These are phyloP conservation scores for Phrynocephalus guinanensis DNA, from an alignment of 2,797 vertebrate genomes.

Conservation along the genomic window DNA sequence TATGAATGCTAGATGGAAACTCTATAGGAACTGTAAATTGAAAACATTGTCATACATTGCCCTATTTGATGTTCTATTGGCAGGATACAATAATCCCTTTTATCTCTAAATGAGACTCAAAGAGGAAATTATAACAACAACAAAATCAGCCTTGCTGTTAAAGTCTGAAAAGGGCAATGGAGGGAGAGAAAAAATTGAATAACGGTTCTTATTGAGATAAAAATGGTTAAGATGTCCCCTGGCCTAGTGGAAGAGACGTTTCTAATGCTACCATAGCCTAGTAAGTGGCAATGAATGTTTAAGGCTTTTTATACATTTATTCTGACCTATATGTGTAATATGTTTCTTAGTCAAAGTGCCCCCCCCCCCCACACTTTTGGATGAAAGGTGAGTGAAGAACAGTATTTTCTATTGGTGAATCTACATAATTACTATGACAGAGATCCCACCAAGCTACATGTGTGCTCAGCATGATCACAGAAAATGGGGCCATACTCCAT, in stretches of 20 bases:
- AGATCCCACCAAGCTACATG: background rate
- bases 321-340: background rate
- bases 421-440: background rate
- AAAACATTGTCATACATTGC: conserved; percentile 50
- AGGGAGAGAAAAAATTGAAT: background rate
- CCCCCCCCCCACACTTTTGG: no score
- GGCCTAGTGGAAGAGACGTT: background rate
- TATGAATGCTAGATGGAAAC: conserved; percentile 36
- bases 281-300: background rate
- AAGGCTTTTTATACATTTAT: background rate
- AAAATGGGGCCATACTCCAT: background rate
- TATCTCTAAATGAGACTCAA: conserved; percentile 31
- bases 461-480: background rate
- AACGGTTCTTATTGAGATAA: conserved; percentile 41
- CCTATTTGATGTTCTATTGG: conserved; percentile 27
- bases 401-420: background rate
- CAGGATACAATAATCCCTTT: conserved; percentile 25
- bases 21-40: conserved; percentile 36
- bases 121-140: conserved; percentile 31
- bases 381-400: background rate
- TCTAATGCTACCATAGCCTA: background rate
- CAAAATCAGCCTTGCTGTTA: conserved; percentile 20
- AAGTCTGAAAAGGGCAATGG: conserved; percentile 28
- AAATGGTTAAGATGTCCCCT: conserved; percentile 23
- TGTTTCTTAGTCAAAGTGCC: background rate